Conservation (phyloP, 1,140 invertebrate genomes). For the Thalassaphorura encarpata region DNA sequence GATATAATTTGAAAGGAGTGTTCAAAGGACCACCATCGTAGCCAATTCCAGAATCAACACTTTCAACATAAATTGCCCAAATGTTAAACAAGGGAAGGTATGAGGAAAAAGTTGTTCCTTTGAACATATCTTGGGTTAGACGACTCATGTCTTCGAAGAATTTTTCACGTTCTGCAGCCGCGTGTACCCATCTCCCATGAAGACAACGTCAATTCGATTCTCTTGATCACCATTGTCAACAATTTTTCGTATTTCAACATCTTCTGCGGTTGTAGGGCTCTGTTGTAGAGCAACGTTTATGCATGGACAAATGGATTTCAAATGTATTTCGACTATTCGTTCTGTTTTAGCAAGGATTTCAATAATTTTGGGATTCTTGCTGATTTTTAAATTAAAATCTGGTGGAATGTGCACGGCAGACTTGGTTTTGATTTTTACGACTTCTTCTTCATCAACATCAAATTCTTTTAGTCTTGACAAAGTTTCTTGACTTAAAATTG, state of each 20-base stretch:
- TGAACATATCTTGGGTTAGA: slow-evolving; percentile 23
- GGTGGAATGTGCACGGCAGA: no score
- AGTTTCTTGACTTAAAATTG: no score
- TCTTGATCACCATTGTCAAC: slow-evolving; percentile 15
- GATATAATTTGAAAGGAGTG: slow-evolving; percentile 16
- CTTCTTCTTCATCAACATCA: no score
- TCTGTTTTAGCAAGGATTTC: no score
- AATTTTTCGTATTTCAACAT: slow-evolving; percentile 20
- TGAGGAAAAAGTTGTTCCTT: slow-evolving; percentile 18
- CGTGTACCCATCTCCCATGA: slow-evolving; percentile 29
- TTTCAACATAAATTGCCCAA: slow-evolving; percentile 26
- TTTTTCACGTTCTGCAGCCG: slow-evolving; percentile 7
- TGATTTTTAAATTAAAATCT: no score
- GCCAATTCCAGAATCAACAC: slow-evolving; percentile 25
- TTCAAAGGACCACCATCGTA: slow-evolving; percentile 24
- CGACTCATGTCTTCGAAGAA: slow-evolving; percentile 25
- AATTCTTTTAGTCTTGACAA: no score
- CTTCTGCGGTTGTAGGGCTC: no score
- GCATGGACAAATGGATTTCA: no score
- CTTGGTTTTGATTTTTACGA: no score
- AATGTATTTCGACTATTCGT: no score
- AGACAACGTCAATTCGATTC: slow-evolving; percentile 28
- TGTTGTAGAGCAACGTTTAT: no score
- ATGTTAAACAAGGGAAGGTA: slow-evolving; percentile 26
- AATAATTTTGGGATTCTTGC: no score